A percentile compares a stretch with the other conserved stretches of the same genome.
Conservation (phyloP, 2,888 invertebrate genomes). For the Ecdyonurus torrentis region DNA sequence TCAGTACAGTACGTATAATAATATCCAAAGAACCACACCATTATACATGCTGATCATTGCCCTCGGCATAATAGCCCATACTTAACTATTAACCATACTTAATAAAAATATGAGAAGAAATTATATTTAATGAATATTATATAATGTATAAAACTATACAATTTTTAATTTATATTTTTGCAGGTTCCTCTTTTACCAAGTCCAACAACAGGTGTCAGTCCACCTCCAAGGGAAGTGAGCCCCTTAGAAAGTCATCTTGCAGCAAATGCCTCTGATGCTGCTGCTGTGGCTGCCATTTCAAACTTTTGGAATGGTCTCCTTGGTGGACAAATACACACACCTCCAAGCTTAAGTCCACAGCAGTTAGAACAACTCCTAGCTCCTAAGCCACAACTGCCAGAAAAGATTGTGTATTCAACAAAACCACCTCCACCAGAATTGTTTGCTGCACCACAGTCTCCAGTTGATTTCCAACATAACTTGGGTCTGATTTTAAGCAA, state of each 20-base stretch:
- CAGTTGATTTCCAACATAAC: constrained; percentile 22
- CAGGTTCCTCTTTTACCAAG: constrained; percentile 22
- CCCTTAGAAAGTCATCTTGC: not conserved
- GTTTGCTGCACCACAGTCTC: constrained; percentile 12
- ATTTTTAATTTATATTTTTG: no score
- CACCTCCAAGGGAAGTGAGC: constrained; percentile 17
- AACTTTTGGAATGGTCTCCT: constrained; percentile 14
- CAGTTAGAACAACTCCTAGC: not conserved
- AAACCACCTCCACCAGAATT: not conserved
- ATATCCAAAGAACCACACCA: no score
- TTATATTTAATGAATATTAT: no score
- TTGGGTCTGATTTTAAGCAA: constrained; percentile 22
- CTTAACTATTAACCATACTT: no score
- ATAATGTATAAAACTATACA: no score
- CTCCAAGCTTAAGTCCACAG: not conserved
- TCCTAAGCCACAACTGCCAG: constrained; percentile 9
- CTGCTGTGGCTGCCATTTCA: constrained; percentile 7
- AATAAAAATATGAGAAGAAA: not conserved
- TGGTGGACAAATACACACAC: constrained; percentile 12
- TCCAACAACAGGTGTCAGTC: constrained; percentile 18
- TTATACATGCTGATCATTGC: no score
- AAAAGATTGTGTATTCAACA: constrained; percentile 9
- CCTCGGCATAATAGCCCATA: no score
- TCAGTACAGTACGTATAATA: no score
- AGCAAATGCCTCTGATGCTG: not conserved